phyloP scores from a whole-genome alignment of 2,113 vertebrate genomes.

The Irena cyanogastra region DNA sequence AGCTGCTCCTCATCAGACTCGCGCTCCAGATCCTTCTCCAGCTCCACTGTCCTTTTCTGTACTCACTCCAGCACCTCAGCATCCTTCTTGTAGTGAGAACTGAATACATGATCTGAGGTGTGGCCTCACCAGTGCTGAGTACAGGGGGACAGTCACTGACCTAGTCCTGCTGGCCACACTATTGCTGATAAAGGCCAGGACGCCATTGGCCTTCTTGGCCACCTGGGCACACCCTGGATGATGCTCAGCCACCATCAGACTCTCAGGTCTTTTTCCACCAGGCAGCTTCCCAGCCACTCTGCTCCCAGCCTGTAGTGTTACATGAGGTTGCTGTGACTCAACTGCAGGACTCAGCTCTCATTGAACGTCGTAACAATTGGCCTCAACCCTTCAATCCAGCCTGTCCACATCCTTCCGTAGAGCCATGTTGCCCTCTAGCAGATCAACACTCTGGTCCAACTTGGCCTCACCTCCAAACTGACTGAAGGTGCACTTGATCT shows the following conservation, averaged over 20 bases:
- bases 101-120: fast-evolving
- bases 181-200: not conserved
- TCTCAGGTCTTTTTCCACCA: not conserved
- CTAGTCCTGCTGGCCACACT: not conserved
- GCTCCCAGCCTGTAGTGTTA: not conserved
- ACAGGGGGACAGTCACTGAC: not conserved
- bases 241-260: not conserved
- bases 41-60: fast-evolving
- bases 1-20: not conserved
- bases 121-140: fast-evolving
- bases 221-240: not conserved
- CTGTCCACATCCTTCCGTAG: not conserved
- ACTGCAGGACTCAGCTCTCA: fast-evolving
- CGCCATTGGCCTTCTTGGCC: not conserved
- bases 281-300: not conserved
- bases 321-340: not conserved
- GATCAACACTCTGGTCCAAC: not conserved
- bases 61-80: fast-evolving
- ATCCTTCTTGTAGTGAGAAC: not conserved
- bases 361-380: not conserved
- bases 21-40: not conserved
- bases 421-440: not conserved
- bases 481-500: fast-evolving
- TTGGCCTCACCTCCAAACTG: not conserved
- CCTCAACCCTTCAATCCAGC: not conserved